Conservation (phyloP, 2,797 vertebrate species). For the Centropyge bicolor region DNA sequence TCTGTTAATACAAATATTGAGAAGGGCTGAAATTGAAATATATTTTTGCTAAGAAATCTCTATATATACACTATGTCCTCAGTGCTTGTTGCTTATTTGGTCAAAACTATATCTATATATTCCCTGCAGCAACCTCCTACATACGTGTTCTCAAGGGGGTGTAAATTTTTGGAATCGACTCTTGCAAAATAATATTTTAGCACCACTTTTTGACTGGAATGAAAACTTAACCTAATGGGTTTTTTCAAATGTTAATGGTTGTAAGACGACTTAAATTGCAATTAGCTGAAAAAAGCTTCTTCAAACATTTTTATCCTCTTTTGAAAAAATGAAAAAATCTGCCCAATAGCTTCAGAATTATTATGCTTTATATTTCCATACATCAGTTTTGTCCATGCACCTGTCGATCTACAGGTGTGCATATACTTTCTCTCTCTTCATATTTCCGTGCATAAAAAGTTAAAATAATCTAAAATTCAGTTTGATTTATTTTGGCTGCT, state of each 20-base stretch:
- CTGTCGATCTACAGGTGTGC: no score
- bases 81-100: background rate
- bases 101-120: background rate
- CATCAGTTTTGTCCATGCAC: no score
- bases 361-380: background rate
- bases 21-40: background rate
- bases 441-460: conserved; percentile 24
- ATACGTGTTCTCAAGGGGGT: background rate
- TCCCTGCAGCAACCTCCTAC: background rate
- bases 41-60: background rate
- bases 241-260: background rate
- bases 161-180: background rate
- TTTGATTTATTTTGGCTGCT: conserved; percentile 21
- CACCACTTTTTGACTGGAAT: no score
- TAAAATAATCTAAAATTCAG: conserved; percentile 1
- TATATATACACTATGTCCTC: background rate
- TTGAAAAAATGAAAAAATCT: background rate
- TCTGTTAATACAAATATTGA: background rate
- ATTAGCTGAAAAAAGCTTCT: background rate
- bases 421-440: background rate
- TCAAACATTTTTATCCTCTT: background rate
- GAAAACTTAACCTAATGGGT: background rate
- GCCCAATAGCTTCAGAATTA: background rate
- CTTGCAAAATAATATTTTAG: no score
- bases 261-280: background rate